These are phyloP conservation scores for Chironomus tentans DNA, from an alignment of 2,888 invertebrate genomes.

Conservation along the genomic window DNA sequence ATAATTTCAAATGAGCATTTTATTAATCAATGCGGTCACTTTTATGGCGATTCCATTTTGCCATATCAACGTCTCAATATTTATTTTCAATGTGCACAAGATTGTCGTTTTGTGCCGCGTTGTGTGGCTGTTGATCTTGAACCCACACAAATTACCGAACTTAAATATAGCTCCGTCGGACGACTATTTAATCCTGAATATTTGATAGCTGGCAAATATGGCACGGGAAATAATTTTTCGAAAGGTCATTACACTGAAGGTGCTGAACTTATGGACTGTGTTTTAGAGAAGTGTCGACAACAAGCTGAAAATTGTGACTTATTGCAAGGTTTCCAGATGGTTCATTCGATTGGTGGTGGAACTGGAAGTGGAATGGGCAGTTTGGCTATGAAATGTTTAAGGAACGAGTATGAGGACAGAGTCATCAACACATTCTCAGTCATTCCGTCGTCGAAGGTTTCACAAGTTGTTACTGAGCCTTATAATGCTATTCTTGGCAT, in stretches of 20 bases:
- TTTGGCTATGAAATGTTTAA: slow-evolving; percentile 54
- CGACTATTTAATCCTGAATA: slow-evolving; percentile 60
- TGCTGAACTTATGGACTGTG: slow-evolving; percentile 35
- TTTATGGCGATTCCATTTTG: slow-evolving; percentile 51
- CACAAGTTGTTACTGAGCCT: slow-evolving; percentile 37
- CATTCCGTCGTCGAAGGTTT: slow-evolving; percentile 40
- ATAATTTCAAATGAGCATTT: slow-evolving; percentile 47
- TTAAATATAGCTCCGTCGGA: slow-evolving; percentile 51
- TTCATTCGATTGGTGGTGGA: slow-evolving; percentile 63
- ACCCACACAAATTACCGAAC: slow-evolving; percentile 34
- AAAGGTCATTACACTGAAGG: slow-evolving; percentile 50
- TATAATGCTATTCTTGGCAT: slow-evolving; percentile 37
- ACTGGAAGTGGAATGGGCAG: slow-evolving; percentile 71
- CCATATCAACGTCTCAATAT: slow-evolving; percentile 61
- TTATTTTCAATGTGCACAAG: slow-evolving; percentile 24
- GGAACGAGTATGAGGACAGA: slow-evolving; percentile 62
- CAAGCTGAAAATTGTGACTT: slow-evolving; percentile 38
- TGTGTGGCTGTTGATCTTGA: slow-evolving; percentile 8
- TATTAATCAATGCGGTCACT: slow-evolving; percentile 52
- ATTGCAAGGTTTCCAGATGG: slow-evolving; percentile 55
- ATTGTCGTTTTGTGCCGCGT: neutral
- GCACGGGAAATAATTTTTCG: slow-evolving; percentile 60
- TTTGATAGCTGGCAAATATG: slow-evolving; percentile 52
- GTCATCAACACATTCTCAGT: slow-evolving; percentile 63
- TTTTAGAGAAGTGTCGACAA: slow-evolving; percentile 34